Evolutionary conservation across 1,140 invertebrate species (phyloP).

Genomic region (Schlechtendalia chinensis): DNA sequence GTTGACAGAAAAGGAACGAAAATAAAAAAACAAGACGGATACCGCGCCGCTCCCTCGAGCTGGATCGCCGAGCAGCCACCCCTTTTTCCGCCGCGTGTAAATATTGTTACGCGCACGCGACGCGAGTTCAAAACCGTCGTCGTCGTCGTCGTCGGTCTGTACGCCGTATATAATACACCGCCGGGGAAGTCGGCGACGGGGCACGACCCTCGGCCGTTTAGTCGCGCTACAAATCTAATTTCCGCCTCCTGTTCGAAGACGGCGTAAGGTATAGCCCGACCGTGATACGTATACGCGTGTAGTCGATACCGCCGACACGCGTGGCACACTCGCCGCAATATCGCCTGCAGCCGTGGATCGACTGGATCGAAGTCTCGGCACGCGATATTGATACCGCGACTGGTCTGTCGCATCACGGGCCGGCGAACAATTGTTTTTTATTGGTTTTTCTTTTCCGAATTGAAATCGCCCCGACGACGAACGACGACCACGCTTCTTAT

Average conservation of each 20-base stretch:
- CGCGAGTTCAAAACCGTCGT: background rate
- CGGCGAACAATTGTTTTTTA: background rate
- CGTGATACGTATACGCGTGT: background rate
- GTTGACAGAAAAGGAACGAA: background rate
- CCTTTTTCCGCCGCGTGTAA: background rate
- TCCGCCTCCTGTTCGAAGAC: conserved; percentile 32
- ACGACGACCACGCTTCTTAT: too few species aligned
- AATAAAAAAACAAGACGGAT: background rate
- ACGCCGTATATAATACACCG: too few species aligned
- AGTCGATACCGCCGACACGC: conserved; percentile 13
- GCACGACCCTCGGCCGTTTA: conserved; percentile 37
- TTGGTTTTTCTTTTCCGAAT: too few species aligned
- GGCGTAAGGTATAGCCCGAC: background rate
- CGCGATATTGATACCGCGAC: background rate
- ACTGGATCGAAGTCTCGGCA: too few species aligned
- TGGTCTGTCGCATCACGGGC: too few species aligned
- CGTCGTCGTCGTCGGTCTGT: background rate
- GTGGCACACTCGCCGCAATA: background rate
- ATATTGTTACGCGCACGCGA: conserved; percentile 21
- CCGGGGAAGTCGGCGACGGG: too few species aligned
- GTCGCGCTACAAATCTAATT: conserved; percentile 43
- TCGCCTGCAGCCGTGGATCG: too few species aligned
- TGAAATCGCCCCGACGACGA: too few species aligned
- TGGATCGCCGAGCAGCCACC: too few species aligned
- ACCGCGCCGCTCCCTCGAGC: background rate